Conservation (phyloP, 2,797 vertebrate species). For the Trachops cirrhosus region DNA sequence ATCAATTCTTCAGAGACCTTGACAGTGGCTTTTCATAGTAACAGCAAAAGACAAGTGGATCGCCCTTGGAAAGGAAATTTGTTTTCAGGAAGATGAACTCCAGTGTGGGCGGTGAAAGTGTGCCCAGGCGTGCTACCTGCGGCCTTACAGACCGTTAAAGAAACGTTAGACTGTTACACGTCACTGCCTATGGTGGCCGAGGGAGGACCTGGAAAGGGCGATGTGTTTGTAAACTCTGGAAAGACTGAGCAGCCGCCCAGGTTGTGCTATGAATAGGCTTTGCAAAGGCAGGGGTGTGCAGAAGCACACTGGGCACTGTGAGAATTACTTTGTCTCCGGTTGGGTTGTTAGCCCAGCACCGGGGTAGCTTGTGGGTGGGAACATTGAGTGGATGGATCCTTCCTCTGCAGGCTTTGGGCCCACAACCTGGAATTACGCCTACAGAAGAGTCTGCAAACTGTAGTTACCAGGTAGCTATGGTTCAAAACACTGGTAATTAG, state of each 20-base stretch:
- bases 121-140: background rate
- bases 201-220: accelerated
- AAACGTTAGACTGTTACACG: background rate
- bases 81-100: background rate
- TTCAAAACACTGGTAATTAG: too few species aligned
- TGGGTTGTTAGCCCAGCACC: accelerated
- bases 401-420: background rate
- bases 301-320: background rate
- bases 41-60: background rate
- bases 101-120: background rate
- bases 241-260: accelerated
- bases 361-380: too few species aligned
- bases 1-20: background rate
- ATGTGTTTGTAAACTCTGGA: background rate
- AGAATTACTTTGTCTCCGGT: background rate
- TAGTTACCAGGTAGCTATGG: accelerated
- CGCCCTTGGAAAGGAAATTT: background rate
- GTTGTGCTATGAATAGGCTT: background rate
- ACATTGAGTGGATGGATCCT: background rate
- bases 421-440: accelerated
- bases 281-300: accelerated
- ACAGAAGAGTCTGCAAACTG: accelerated
- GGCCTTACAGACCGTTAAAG: background rate
- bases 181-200: background rate
- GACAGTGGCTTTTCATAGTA: background rate